Evolutionary conservation across 2,888 invertebrate species (phyloP), one percentile per base, ranked within the genome.

Genomic region (Drosophila anomelani): DNA sequence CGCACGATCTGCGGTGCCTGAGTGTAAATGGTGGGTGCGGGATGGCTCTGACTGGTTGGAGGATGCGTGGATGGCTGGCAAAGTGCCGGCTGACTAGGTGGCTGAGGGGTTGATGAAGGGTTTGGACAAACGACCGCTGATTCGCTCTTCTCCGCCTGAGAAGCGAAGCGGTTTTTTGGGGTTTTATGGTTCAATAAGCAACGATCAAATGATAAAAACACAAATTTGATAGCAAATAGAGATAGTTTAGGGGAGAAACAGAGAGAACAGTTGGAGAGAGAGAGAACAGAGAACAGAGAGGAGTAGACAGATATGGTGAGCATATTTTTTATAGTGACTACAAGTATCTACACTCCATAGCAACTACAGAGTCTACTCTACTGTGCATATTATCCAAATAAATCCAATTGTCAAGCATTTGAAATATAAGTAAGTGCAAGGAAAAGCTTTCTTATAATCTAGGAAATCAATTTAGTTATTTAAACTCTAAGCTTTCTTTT

Each of bases 1-100:
- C 79, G 77, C 53, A 81, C 77, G 55, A 64, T 62, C 61, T 76
- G 80, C 29, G 85, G 83, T 57, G 81, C 80, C 72, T 86, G 86
- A 26, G 81, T 83, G 64, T 81, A 84, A 34, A 80, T 89, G 29
- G 79, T 81, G 75, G 81, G 86, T 62, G 51, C 34, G 4, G 85
- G 72, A 49, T 66, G 76, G 57, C 56, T 34, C 5, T 51, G 51
- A 20, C 20, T 51, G 12, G 20, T 39, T 56, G 39, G 41, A 38
- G 55, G 59, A 38, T 61, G 62, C 8, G 64, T 20, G 13, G 49
- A 76, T 82, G 39, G 79, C 79, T 55, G 80, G 77, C 70, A 79
- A 78, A 38, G 79, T 80, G 57, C 20, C 43, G 6, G 39, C 77
- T 80, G 71, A 77, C 80, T 55, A 78, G 71, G 57, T 49, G 23